Percentiles rank a stretch among this genome's conserved stretches.
Evolutionary conservation across 92 coral and sea anemone genomes (phyloP).

Genomic region (Phenganax stokvisi): DNA sequence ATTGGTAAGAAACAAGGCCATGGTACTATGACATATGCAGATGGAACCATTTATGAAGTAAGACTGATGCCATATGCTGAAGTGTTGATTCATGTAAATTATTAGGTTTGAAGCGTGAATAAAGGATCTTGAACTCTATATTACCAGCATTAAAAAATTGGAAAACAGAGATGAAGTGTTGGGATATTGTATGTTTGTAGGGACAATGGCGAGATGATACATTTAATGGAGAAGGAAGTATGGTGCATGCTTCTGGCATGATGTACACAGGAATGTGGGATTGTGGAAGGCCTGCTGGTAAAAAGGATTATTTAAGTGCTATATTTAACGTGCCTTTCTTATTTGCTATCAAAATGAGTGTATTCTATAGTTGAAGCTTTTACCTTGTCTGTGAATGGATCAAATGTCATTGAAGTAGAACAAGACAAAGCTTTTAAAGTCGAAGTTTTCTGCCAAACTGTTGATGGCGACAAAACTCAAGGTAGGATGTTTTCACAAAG

Average conservation of each 20-base stretch:
- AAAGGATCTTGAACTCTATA: background rate
- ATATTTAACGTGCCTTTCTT: background rate
- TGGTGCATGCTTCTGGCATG: conserved; percentile 79
- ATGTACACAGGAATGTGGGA: conserved; percentile 89
- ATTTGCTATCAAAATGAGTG: background rate
- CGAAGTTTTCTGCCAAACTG: conserved; percentile 76
- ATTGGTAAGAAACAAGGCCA: conserved; percentile 82
- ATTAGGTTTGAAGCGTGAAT: background rate
- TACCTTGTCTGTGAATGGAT: conserved; percentile 61
- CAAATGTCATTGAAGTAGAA: conserved; percentile 57
- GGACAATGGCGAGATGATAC: conserved; percentile 98
- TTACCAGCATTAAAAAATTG: too few relatives aligned
- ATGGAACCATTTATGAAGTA: conserved; percentile 93
- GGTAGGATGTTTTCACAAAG: conserved; percentile 44
- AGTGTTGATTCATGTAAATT: background rate
- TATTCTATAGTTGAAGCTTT: conserved; percentile 63
- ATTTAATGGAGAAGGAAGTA: conserved; percentile 88
- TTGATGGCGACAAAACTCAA: conserved; percentile 68
- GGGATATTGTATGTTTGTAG: conserved; percentile 33
- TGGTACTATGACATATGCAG: conserved; percentile 80
- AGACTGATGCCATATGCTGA: conserved; percentile 10
- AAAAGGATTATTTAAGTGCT: background rate
- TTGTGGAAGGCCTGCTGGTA: conserved; percentile 92
- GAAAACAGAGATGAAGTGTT: too few relatives aligned
- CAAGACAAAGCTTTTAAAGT: conserved; percentile 92